phyloP scores from a whole-genome alignment of 2,113 vertebrate species.

The Actenoides hombroni region DNA sequence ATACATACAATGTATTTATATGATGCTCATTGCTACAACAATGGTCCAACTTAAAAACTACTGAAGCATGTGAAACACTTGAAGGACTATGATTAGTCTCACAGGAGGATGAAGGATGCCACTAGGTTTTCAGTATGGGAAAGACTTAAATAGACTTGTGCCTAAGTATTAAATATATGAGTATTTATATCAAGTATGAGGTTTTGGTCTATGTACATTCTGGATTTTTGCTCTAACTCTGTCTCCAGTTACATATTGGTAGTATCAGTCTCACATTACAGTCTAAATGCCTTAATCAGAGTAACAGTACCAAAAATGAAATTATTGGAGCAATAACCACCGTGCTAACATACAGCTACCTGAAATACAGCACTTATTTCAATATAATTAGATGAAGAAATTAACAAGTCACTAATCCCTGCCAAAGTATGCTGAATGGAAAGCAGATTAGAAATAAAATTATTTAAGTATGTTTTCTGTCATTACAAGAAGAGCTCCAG shows the following conservation, averaged over 20 bases:
- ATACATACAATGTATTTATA: background rate
- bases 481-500: background rate
- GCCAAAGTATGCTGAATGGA: background rate
- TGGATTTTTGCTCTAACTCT: background rate
- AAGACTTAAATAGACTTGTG: background rate
- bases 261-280: background rate
- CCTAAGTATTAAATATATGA: background rate
- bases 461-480: background rate
- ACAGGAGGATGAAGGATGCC: background rate
- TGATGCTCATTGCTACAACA: background rate
- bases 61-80: background rate
- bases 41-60: background rate
- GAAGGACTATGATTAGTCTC: background rate
- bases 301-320: background rate
- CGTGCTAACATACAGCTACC: background rate
- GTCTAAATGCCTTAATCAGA: background rate
- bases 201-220: background rate
- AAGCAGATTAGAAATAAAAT: background rate
- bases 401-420: background rate
- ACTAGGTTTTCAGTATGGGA: background rate
- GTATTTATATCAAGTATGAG: background rate
- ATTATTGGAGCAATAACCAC: background rate
- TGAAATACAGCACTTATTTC: background rate
- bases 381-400: background rate
- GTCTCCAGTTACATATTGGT: background rate